Conservation (phyloP, 2,888 invertebrate species). For the Diploptera punctata region DNA sequence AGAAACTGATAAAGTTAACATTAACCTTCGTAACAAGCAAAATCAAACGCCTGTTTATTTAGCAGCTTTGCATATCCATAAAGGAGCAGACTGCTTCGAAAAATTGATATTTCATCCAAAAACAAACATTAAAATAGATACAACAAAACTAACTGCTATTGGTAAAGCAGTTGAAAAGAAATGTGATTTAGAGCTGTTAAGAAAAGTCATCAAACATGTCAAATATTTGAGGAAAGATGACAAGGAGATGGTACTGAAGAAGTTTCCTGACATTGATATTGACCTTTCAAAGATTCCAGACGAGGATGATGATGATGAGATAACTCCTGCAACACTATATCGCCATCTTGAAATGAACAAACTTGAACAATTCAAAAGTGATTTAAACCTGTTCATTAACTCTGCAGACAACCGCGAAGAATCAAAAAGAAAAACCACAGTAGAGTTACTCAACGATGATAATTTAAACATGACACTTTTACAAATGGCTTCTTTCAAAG, state of each 20-base stretch:
- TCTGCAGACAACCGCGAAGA: no score
- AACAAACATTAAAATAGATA: neutral
- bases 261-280: neutral
- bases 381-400: no score
- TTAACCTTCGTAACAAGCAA: neutral
- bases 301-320: neutral
- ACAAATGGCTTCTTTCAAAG: neutral
- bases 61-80: neutral
- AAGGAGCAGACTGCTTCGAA: neutral
- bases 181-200: neutral
- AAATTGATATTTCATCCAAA: neutral
- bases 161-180: neutral
- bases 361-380: neutral
- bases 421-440: no score
- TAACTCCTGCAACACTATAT: neutral
- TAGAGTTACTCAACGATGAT: no score
- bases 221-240: neutral
- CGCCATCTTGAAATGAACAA: neutral
- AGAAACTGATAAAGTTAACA: neutral
- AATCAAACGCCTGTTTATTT: constrained; percentile 17
- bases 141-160: neutral
- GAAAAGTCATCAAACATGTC: neutral
- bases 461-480: neutral
- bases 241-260: neutral
- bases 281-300: neutral